phyloP scores from a whole-genome alignment of 2,888 invertebrate species.

The Philaethria dido region DNA sequence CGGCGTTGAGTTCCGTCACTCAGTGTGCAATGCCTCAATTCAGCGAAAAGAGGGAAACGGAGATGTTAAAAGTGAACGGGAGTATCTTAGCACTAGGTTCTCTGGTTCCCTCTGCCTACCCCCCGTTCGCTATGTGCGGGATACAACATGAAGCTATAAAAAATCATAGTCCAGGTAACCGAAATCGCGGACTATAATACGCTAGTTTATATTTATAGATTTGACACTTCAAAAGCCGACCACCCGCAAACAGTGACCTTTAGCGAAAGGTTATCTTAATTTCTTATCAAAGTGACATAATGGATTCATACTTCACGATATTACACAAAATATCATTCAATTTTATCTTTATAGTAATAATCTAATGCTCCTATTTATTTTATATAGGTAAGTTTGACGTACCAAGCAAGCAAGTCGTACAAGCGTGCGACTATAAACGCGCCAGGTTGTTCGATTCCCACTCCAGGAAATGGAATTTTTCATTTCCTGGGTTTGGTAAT shows the following conservation, averaged over 20 bases:
- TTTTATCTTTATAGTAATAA: background rate
- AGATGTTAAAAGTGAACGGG: too few relatives aligned
- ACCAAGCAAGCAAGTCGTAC: too few relatives aligned
- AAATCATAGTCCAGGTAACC: background rate
- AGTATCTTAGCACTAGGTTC: background rate
- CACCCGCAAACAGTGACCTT: constrained; percentile 27
- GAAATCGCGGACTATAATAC: background rate
- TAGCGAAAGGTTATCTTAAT: constrained; percentile 29
- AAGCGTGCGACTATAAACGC: too few relatives aligned
- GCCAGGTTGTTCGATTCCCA: too few relatives aligned
- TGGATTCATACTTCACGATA: constrained; percentile 21
- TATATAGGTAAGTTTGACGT: background rate
- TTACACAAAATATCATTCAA: background rate
- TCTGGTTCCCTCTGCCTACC: background rate
- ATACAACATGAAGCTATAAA: too few relatives aligned
- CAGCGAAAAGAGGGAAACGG: too few relatives aligned
- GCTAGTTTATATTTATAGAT: constrained; percentile 11
- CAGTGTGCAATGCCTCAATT: too few relatives aligned
- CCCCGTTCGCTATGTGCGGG: too few relatives aligned
- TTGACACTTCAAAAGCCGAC: constrained; percentile 16
- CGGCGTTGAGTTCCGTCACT: too few relatives aligned
- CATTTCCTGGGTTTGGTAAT: too few relatives aligned
- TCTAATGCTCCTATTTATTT: background rate
- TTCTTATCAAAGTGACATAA: constrained; percentile 32
- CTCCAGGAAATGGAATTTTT: too few relatives aligned